Conservation (phyloP, 2,888 invertebrate genomes). For the Morpho achilles region DNA sequence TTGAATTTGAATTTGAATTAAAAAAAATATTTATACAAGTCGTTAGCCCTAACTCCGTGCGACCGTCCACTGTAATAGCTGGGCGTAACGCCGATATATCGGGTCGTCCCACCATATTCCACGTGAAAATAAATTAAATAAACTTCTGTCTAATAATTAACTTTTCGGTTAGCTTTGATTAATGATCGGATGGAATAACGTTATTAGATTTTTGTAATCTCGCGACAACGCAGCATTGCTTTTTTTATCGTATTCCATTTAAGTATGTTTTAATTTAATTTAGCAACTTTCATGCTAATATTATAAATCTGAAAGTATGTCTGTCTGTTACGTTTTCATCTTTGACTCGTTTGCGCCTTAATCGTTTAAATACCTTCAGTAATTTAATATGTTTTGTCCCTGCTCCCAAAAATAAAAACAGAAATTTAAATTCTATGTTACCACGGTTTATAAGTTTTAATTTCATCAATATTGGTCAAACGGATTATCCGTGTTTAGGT, state of each 20-base stretch:
- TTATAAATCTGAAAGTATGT: no score
- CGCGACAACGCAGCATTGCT: neutral
- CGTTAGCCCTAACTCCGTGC: slow-evolving; percentile 25
- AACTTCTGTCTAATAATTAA: slow-evolving; percentile 56
- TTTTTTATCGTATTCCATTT: neutral
- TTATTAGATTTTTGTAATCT: slow-evolving; percentile 12
- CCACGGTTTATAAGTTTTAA: no score
- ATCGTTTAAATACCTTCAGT: no score
- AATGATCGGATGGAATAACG: slow-evolving; percentile 30
- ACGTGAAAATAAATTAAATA: slow-evolving; percentile 55
- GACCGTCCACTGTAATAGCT: slow-evolving; percentile 46
- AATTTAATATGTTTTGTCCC: neutral
- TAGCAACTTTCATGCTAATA: no score
- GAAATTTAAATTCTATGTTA: no score
- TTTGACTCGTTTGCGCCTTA: no score
- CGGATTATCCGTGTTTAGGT: no score
- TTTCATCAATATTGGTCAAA: no score
- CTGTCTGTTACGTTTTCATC: no score
- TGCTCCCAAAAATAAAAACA: neutral
- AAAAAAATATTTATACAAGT: neutral
- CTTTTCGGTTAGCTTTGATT: slow-evolving; percentile 48
- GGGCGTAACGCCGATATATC: slow-evolving; percentile 48
- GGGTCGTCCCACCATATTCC: slow-evolving; percentile 46
- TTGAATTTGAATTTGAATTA: no score
- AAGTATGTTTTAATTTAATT: no score